Percentiles rank a stretch among this genome's conserved stretches.
These are phyloP conservation scores for Prunella strophiata DNA, from an alignment of 2,797 vertebrate species.

Conservation along the genomic window DNA sequence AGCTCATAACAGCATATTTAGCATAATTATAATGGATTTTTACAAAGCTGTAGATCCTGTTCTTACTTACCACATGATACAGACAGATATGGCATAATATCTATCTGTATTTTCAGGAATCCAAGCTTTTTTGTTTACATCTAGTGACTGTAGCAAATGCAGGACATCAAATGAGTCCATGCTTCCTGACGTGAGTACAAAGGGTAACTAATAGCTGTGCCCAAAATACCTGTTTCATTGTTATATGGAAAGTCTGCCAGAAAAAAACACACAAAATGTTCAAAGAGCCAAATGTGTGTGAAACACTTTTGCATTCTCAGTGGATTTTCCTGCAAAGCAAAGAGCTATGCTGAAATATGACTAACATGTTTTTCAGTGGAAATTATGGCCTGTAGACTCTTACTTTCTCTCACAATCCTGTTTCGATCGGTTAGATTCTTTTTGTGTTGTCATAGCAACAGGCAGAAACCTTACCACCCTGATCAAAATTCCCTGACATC, in stretches of 20 bases:
- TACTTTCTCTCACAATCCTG: not conserved
- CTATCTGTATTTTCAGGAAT: not conserved
- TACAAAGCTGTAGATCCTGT: not conserved
- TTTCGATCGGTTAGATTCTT: not conserved
- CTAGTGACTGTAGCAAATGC: not conserved
- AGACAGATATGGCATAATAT: not conserved
- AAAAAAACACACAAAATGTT: not conserved
- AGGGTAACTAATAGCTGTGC: not conserved
- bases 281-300: not conserved
- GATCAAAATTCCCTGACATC: not conserved
- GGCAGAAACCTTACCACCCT: not conserved
- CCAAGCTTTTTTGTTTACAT: not conserved
- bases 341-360: not conserved
- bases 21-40: not conserved
- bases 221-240: not conserved
- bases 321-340: not conserved
- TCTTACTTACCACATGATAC: not conserved
- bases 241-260: not conserved
- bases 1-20: not conserved
- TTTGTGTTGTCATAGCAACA: slow-evolving; percentile 7
- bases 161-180: not conserved
- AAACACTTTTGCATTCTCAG: not conserved
- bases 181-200: not conserved
- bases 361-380: not conserved
- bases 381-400: not conserved